phyloP scores from a whole-genome alignment of 2,888 invertebrate species.

The Gnatocerus cornutus region DNA sequence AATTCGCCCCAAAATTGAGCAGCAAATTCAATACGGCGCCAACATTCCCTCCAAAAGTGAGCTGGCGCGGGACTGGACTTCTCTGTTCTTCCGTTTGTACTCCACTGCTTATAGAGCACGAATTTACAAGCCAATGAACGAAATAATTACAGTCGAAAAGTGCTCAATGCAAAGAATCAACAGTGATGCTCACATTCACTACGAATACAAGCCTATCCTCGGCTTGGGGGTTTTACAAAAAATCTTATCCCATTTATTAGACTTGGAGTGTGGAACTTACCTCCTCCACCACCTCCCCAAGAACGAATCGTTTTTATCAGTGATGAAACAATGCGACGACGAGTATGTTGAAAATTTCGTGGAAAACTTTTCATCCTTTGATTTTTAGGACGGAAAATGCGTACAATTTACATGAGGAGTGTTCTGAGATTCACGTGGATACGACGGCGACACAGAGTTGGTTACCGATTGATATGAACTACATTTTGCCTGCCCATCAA shows the following conservation, averaged over 20 bases:
- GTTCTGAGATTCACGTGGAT: conserved; percentile 46
- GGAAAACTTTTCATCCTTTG: too few relatives aligned
- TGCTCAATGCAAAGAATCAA: conserved; percentile 62
- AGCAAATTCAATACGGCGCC: conserved; percentile 64
- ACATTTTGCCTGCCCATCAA: conserved; percentile 57
- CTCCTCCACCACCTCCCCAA: conserved; percentile 63
- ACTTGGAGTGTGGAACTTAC: conserved; percentile 62
- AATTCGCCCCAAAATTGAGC: conserved; percentile 65
- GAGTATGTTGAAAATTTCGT: conserved; percentile 39
- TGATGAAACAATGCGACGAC: conserved; percentile 55
- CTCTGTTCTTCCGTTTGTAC: conserved; percentile 64
- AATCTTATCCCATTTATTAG: conserved; percentile 57
- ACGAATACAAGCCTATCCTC: conserved; percentile 61
- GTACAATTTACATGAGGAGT: conserved; percentile 55
- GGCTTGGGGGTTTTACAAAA: conserved; percentile 63
- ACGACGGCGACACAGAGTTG: conserved; percentile 45
- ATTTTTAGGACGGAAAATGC: conserved; percentile 36
- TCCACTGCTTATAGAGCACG: conserved; percentile 65
- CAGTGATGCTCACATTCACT: conserved; percentile 60
- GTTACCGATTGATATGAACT: conserved; percentile 60
- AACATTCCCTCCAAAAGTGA: conserved; percentile 62
- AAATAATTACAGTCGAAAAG: conserved; percentile 62
- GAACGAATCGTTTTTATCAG: conserved; percentile 61
- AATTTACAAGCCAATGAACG: conserved; percentile 54
- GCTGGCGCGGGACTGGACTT: conserved; percentile 63